Conservation (phyloP, 2,797 vertebrate species). For the Chlorospingus semifuscus region DNA sequence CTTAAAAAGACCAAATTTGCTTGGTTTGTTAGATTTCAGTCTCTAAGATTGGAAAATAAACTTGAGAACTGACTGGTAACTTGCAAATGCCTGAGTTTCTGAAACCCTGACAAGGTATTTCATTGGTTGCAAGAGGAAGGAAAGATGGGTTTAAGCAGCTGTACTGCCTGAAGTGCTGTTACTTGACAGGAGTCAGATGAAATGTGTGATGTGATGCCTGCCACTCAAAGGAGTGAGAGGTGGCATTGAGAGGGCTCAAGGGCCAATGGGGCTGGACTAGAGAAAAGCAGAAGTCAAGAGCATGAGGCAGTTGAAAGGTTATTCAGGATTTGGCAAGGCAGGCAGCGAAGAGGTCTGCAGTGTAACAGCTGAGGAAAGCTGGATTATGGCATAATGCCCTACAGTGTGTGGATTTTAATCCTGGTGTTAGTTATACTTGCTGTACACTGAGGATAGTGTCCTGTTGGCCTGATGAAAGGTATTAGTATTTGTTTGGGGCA, state of each 20-base stretch:
- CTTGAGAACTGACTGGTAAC: neutral
- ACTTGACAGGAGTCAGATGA: neutral
- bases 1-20: neutral
- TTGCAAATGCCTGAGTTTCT: neutral
- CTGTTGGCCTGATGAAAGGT: neutral
- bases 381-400: neutral
- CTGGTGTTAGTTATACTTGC: neutral
- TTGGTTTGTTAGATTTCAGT: neutral
- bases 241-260: neutral
- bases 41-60: neutral
- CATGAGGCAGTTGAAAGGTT: neutral
- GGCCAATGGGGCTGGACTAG: neutral
- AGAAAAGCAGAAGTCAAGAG: neutral
- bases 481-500: neutral
- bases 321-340: neutral
- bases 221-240: neutral
- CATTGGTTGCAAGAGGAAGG: neutral
- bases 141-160: neutral
- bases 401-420: neutral
- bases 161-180: neutral
- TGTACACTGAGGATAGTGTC: neutral
- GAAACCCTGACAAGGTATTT: neutral
- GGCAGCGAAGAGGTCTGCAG: neutral
- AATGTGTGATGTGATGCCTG: neutral
- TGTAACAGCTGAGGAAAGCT: neutral